Percentiles rank a stretch among this genome's conserved stretches.
These are phyloP conservation scores for Agrotis clavis DNA, from an alignment of 2,888 invertebrate species.

Conservation along the genomic window DNA sequence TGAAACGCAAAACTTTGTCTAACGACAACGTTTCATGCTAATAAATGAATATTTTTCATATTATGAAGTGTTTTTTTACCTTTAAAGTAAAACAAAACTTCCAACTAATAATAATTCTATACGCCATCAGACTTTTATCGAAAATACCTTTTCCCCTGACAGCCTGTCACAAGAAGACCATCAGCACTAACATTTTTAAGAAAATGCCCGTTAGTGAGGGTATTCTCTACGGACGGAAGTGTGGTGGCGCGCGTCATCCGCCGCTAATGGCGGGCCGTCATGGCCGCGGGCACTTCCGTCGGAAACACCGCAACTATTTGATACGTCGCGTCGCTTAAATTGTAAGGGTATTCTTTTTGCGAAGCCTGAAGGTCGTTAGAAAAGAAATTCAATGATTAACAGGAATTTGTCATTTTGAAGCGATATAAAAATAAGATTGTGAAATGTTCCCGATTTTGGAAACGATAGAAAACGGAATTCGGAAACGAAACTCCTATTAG, in stretches of 20 bases:
- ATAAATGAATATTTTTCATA: neutral
- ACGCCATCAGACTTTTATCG: neutral
- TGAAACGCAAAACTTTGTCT: neutral
- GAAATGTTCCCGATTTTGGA: too few relatives aligned
- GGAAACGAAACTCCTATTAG: too few relatives aligned
- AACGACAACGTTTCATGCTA: neutral
- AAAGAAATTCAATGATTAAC: constrained; percentile 4
- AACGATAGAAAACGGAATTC: too few relatives aligned
- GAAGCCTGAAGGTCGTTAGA: constrained; percentile 14
- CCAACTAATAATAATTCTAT: neutral
- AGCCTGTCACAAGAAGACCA: constrained; percentile 13
- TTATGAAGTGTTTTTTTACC: neutral
- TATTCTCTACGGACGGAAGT: constrained; percentile 69
- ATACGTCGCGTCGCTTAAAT: constrained; percentile 68
- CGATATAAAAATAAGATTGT: too few relatives aligned
- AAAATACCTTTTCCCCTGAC: neutral
- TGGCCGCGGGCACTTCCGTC: constrained; percentile 72
- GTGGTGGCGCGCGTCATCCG: constrained; percentile 66
- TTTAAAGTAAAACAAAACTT: neutral
- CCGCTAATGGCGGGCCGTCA: constrained; percentile 76
- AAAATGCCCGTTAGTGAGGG: constrained; percentile 61
- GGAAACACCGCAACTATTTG: constrained; percentile 72
- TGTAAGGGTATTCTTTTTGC: constrained; percentile 55
- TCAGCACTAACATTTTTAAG: constrained; percentile 43
- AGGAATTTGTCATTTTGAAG: constrained; percentile 1